Base-by-base conservation (phyloP, 2,113 vertebrate species). In the Nesogale talazaci region DNA sequence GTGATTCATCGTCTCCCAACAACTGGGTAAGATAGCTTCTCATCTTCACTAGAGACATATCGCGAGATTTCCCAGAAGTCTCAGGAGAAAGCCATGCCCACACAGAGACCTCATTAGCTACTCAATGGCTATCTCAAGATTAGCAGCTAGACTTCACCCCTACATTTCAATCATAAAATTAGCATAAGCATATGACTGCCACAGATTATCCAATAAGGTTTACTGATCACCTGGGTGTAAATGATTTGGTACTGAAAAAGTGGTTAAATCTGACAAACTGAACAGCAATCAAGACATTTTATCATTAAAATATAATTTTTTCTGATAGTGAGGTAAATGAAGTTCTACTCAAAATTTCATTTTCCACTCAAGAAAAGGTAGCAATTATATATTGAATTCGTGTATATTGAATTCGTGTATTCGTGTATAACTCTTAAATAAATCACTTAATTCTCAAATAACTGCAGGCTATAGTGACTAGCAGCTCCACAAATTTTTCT, bases 291-390 rank as follows among this genome's bases (percentile, higher is more conserved):
- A 83, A 87, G 2, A 7, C 42, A 75, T 4, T 87, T 75, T 25
- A 52, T 69, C 87, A 80, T 59, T 75, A 88, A 67, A 90, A 87
- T 38, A 8, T n/a, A 74, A 7, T 83, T 83, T 82, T 82, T 15
- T 61, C 27, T n/a, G 10, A 61, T 87, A 78, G 12, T 40, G 4
- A 78, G 70, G 20, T 6, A 69, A 77, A 91, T 78, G 46, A 0
- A 63, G 57, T 83, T 65, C 63, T 36, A 70, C 23, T 63, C 52
- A 86, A 86, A 79, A 38, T 63, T 57, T 36, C 1, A 38, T 83
- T 40, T 82, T 76, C 27, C 10, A 19, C 15, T 76, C 59, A 86
- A 17, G 10, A 81, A 20, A 31, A 38, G 70, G 6, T 86, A 90
- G 22, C 82, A 46, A 82, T 89, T 72, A 82, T n/a, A 15, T 6